Evolutionary conservation across 2,113 vertebrate genomes (phyloP), one percentile per base, ranked within the genome.

Genomic region (Grus americana): DNA sequence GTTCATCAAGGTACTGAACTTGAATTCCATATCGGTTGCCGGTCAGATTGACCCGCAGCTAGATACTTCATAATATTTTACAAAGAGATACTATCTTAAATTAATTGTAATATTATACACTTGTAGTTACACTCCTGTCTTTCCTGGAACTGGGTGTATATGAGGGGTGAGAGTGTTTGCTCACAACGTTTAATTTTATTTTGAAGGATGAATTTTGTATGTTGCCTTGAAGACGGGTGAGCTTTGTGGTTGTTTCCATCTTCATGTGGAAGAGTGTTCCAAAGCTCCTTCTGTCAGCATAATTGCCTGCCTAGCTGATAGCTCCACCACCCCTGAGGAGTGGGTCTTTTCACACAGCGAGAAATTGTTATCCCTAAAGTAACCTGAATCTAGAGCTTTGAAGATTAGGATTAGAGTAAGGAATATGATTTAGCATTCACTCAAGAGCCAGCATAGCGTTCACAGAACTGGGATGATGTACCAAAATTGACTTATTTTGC

Each of bases 361-460:
- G 58, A 86, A 80, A 67, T 67, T 24, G 50, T 86, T 86, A 71
- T 81, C 52, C 83, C 68, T 75, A 47, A 87, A 91, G 34, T 67
- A 95, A 95, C 54, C 49, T 91, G 78, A 17, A 73, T 72, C 22
- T 46, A 84, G 24, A 27, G 8, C 57, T 94, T 94, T 96, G 92
- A 96, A 93, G 91, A 91, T 95, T 91, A 92, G 76, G 70, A 90
- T 93, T 97, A 91, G 66, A 92, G 79, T 30, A 81, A 79, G 26
- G 20, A 91, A 66, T 87, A 62, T 23, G 46, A 92, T 79, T 81
- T 81, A 79, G 22, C 42, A 89, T 85, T 87, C 49, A 75, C 18
- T 76, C 44, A 84, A 62, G 57, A 89, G 76, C 76, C 68, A 79
- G 13, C 0, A 1, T 42, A 68, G 21, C 1, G 3, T 86, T 94